Percentiles rank a stretch among this genome's conserved stretches.
Conservation (phyloP, 2,797 vertebrate species). For the Labeo calbasu region DNA sequence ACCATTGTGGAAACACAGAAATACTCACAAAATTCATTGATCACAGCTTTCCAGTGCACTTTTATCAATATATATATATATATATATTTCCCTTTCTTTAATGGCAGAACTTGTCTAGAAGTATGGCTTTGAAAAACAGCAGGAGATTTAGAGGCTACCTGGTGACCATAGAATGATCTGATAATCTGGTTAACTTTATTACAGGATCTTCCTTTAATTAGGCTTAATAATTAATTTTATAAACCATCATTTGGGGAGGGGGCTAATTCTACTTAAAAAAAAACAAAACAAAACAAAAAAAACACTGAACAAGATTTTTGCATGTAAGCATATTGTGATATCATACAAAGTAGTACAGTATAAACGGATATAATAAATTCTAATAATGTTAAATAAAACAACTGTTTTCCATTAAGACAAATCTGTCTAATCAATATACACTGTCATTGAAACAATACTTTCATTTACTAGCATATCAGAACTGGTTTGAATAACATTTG, state of each 20-base stretch:
- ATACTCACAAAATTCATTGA: not conserved
- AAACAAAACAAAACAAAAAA: not conserved
- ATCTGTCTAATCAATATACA: slow-evolving; percentile 13
- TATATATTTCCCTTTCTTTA: not conserved
- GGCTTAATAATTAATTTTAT: not conserved
- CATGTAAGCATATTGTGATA: slow-evolving; percentile 15
- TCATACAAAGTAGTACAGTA: slow-evolving; percentile 35
- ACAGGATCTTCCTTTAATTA: slow-evolving; percentile 10
- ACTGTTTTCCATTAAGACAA: not conserved
- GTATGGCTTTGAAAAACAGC: slow-evolving; percentile 39
- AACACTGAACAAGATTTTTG: slow-evolving; percentile 9
- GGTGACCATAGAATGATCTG: not conserved
- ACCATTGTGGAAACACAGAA: slow-evolving; percentile 20
- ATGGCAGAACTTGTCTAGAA: slow-evolving; percentile 21
- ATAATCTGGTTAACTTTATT: not conserved
- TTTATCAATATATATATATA: slow-evolving; percentile 3
- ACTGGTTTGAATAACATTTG: slow-evolving; percentile 18
- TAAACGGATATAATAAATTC: slow-evolving; percentile 13
- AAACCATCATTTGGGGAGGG: slow-evolving; percentile 7
- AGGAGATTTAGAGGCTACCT: slow-evolving; percentile 1
- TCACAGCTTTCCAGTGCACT: slow-evolving; percentile 19
- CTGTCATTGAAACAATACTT: slow-evolving; percentile 16
- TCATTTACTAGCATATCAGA: not conserved
- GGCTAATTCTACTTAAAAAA: not conserved
- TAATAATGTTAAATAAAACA: slow-evolving; percentile 16